A percentile compares a stretch with the other conserved stretches of the same genome.
These are phyloP conservation scores for Sesamia nonagrioides DNA, from an alignment of 1,140 invertebrate genomes.

Conservation along the genomic window DNA sequence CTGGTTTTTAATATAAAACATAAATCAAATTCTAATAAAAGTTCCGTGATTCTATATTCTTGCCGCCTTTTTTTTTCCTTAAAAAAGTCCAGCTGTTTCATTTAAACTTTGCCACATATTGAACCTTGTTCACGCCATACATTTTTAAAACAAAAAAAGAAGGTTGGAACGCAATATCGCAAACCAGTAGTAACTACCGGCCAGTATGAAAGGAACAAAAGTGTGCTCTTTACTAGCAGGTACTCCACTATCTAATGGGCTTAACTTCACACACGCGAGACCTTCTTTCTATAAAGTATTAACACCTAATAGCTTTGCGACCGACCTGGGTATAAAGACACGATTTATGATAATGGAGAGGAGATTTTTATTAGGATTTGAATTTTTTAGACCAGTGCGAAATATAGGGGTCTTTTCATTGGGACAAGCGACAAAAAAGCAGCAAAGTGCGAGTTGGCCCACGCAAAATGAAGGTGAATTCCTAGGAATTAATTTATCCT, in stretches of 20 bases:
- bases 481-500: too few relatives aligned
- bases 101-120: too few relatives aligned
- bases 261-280: slow-evolving; percentile 29
- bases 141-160: neutral
- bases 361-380: neutral
- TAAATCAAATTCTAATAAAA: too few relatives aligned
- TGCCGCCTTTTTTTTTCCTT: too few relatives aligned
- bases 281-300: slow-evolving; percentile 36
- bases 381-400: neutral
- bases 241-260: slow-evolving; percentile 40
- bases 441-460: too few relatives aligned
- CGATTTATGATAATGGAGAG: neutral
- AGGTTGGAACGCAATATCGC: neutral
- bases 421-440: too few relatives aligned
- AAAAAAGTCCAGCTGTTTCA: too few relatives aligned
- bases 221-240: slow-evolving; percentile 14
- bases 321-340: neutral
- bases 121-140: neutral
- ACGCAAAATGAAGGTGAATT: too few relatives aligned
- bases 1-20: too few relatives aligned
- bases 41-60: too few relatives aligned
- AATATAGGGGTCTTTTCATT: too few relatives aligned
- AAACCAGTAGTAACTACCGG: neutral
- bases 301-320: slow-evolving; percentile 33
- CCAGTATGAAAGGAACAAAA: slow-evolving; percentile 37